These are phyloP conservation scores for Enteromius viviparus DNA, from an alignment of 2,797 vertebrate species.

Conservation along the genomic window DNA sequence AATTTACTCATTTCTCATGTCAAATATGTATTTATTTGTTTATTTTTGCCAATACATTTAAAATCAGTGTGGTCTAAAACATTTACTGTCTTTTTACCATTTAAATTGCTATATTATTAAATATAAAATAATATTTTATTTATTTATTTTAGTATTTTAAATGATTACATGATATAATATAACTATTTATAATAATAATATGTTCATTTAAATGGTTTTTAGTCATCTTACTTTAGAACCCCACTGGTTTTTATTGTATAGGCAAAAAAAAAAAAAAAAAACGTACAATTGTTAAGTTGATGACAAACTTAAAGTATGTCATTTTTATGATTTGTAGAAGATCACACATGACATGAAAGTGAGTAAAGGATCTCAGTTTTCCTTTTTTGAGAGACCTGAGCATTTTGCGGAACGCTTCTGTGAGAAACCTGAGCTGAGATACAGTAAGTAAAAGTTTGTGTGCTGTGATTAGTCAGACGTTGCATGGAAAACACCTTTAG, in stretches of 20 bases:
- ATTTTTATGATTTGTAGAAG: not conserved
- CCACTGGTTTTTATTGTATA: not conserved
- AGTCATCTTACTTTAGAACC: not conserved
- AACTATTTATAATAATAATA: not conserved
- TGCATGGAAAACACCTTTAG: slow-evolving; percentile 57
- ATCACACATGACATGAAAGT: not conserved
- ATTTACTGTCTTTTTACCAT: not conserved
- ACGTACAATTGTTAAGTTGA: too few species aligned
- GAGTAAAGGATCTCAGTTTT: not conserved
- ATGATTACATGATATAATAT: not conserved
- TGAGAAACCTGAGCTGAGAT: slow-evolving; percentile 4
- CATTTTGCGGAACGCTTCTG: not conserved
- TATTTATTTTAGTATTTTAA: not conserved
- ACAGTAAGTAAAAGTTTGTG: slow-evolving; percentile 41
- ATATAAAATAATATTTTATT: not conserved
- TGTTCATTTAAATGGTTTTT: not conserved
- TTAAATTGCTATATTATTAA: not conserved
- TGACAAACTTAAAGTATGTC: not conserved
- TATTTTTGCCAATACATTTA: not conserved
- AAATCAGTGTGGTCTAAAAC: not conserved
- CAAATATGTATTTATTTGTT: not conserved
- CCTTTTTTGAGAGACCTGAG: not conserved
- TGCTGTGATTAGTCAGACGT: slow-evolving; percentile 59
- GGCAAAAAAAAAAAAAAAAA: not conserved
- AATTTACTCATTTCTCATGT: not conserved